Percentiles rank a stretch among this genome's conserved stretches.
phyloP scores from a whole-genome alignment of 2,113 vertebrate species.

The Paraplagusia blochii region DNA sequence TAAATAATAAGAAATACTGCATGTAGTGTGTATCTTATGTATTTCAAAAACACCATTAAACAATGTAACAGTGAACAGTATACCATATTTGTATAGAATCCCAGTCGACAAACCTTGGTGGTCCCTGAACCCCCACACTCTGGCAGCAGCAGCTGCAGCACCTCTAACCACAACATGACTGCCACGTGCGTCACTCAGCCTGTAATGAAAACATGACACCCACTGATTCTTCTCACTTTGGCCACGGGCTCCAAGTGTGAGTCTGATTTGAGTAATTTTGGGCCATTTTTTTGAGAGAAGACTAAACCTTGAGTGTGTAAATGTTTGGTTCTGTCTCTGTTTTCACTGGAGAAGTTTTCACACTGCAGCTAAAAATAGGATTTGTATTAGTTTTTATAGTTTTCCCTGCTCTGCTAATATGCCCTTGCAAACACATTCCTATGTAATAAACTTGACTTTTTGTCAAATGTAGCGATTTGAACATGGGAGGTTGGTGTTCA shows the following conservation, averaged over 20 bases:
- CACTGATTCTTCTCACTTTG: conserved; percentile 35
- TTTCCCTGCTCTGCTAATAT: background rate
- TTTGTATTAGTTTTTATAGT: background rate
- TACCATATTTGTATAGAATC: conserved; percentile 30
- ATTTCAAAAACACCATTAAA: conserved; percentile 6
- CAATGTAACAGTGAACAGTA: conserved; percentile 29
- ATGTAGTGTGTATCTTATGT: no score
- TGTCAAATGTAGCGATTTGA: conserved; percentile 1
- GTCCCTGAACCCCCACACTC: conserved; percentile 23
- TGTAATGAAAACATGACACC: conserved; percentile 52
- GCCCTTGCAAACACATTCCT: background rate
- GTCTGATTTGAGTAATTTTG: background rate
- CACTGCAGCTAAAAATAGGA: background rate
- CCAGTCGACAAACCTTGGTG: conserved; percentile 39
- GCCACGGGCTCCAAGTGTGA: background rate
- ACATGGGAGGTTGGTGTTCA: background rate
- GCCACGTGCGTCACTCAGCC: conserved; percentile 48
- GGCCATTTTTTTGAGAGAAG: background rate
- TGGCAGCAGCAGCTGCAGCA: conserved; percentile 25
- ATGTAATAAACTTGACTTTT: conserved; percentile 5
- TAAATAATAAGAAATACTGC: no score
- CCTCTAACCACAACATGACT: conserved; percentile 43
- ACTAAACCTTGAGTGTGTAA: background rate
- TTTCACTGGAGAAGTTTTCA: background rate
- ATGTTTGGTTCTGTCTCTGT: background rate